These are phyloP conservation scores for Loriculus beryllinus DNA, from an alignment of 2,797 vertebrate genomes.

Conservation along the genomic window DNA sequence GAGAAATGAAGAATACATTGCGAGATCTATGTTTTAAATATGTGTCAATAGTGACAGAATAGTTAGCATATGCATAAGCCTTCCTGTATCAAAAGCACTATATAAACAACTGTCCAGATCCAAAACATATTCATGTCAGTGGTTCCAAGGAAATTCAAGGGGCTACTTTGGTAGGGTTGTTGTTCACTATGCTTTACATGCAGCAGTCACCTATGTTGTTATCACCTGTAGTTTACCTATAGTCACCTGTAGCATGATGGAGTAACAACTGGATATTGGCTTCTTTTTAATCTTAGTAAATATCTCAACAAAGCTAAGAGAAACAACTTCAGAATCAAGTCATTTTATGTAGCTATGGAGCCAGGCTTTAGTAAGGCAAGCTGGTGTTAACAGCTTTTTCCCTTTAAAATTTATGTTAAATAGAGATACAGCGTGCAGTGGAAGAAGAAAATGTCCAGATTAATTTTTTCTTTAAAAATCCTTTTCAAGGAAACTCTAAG, in stretches of 20 bases:
- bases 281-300: background rate
- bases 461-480: conserved; percentile 60
- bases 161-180: background rate
- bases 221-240: background rate
- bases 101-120: background rate
- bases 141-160: background rate
- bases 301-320: background rate
- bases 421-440: background rate
- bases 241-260: background rate
- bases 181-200: background rate
- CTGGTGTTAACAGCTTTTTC: background rate
- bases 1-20: background rate
- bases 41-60: background rate
- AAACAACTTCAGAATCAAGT: background rate
- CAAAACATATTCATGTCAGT: background rate
- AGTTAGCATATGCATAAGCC: background rate
- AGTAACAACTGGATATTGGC: background rate
- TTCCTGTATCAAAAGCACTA: background rate
- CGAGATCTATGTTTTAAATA: background rate
- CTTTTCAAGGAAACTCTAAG: conserved; percentile 43
- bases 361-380: background rate
- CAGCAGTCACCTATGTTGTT: background rate
- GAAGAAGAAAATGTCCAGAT: conserved; percentile 48
- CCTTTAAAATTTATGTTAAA: background rate
- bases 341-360: background rate